Percentiles rank a stretch among this genome's conserved stretches.
Evolutionary conservation across 2,113 vertebrate genomes (phyloP).

Genomic region (Malurus elegans): DNA sequence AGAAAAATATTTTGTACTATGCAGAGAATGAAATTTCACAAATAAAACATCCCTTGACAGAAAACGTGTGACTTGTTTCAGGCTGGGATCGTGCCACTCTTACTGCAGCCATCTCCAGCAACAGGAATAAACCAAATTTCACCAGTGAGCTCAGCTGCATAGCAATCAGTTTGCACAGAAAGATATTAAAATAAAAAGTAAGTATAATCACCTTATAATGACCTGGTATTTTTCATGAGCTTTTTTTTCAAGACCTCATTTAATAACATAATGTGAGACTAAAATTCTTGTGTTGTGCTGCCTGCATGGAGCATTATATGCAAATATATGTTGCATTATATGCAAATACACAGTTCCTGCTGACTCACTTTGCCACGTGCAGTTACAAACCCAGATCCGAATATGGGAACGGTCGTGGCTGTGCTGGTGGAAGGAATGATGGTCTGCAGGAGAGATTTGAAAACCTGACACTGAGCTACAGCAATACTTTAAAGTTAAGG

Average conservation of each 20-base stretch:
- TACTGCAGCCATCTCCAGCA: neutral
- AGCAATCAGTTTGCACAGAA: neutral
- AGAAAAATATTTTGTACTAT: neutral
- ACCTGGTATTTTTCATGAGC: neutral
- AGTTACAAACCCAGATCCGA: neutral
- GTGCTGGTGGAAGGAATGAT: neutral
- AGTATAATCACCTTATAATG: neutral
- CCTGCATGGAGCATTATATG: neutral
- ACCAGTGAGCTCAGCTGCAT: neutral
- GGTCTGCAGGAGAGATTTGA: neutral
- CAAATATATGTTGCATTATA: neutral
- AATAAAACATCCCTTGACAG: neutral
- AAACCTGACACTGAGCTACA: neutral
- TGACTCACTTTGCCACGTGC: neutral
- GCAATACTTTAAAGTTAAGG: neutral
- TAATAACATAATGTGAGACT: neutral
- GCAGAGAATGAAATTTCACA: neutral
- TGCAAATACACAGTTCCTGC: neutral
- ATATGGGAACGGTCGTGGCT: neutral
- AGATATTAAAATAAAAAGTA: neutral
- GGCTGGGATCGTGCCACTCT: neutral
- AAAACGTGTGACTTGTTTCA: neutral
- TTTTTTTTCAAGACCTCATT: neutral
- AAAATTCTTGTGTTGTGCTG: neutral
- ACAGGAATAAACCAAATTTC: neutral